Conservation (phyloP, 2,888 invertebrate genomes). For the Heliconius aoede region DNA sequence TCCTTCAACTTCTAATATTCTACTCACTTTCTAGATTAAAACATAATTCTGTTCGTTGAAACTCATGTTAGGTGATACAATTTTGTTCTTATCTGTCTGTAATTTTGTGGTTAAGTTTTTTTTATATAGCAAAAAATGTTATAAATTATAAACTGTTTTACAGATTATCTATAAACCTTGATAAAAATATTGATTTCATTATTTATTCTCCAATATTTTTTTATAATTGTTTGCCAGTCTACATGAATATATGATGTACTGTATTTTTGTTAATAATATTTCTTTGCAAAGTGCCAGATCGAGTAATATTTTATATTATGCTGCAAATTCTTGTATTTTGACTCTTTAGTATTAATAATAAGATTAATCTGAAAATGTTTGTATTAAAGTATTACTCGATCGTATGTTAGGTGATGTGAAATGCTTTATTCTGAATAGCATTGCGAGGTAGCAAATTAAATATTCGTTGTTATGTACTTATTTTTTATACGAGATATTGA, state of each 20-base stretch:
- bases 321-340: neutral
- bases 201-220: too few species aligned
- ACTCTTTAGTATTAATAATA: neutral
- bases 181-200: too few species aligned
- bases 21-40: neutral
- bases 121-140: too few species aligned
- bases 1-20: neutral
- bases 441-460: slow-evolving; percentile 68
- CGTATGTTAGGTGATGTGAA: slow-evolving; percentile 45
- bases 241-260: slow-evolving; percentile 10
- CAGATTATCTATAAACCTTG: too few species aligned
- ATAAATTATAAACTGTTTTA: too few species aligned
- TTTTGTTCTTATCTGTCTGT: neutral
- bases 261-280: neutral
- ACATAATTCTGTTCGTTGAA: neutral
- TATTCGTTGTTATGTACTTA: slow-evolving; percentile 76
- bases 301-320: slow-evolving; percentile 34
- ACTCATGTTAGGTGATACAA: neutral
- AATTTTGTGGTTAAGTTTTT: neutral
- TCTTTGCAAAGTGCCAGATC: slow-evolving; percentile 37
- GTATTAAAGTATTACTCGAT: slow-evolving; percentile 45
- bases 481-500: slow-evolving; percentile 80
- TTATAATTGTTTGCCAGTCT: neutral
- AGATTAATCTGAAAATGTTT: neutral
- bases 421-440: slow-evolving; percentile 63